Evolutionary conservation across 2,113 vertebrate genomes (phyloP).

Genomic region (Microcebus jonahi): DNA sequence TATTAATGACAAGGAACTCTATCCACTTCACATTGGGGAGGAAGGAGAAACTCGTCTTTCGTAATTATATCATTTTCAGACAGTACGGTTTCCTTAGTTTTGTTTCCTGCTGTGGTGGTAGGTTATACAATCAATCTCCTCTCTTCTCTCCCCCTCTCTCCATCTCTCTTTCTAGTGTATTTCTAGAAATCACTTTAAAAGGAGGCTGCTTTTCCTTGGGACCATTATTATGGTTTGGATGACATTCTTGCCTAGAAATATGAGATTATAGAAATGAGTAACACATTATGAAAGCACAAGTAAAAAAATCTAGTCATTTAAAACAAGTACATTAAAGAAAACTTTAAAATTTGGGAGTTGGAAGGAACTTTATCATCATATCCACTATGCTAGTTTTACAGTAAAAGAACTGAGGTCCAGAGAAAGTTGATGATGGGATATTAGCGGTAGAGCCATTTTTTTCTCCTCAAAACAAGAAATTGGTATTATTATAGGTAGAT

Average conservation of each 20-base stretch:
- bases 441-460: not conserved
- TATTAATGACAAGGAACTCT: not conserved
- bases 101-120: not conserved
- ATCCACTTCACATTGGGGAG: not conserved
- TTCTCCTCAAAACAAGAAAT: not conserved
- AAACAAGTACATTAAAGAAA: not conserved
- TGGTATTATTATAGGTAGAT: too few species aligned
- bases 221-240: not conserved
- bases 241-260: not conserved
- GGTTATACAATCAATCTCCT: not conserved
- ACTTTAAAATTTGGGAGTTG: not conserved
- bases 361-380: not conserved
- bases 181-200: not conserved
- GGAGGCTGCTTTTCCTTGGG: not conserved
- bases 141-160: rapidly evolving
- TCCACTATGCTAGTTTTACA: not conserved
- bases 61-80: not conserved
- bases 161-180: not conserved
- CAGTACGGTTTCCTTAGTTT: not conserved
- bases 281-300: not conserved
- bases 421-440: too few species aligned
- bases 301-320: not conserved
- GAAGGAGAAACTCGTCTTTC: not conserved
- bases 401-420: not conserved
- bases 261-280: not conserved